These are phyloP conservation scores for Trachelus iudaicus DNA, from an alignment of 2,888 invertebrate species.

Conservation along the genomic window DNA sequence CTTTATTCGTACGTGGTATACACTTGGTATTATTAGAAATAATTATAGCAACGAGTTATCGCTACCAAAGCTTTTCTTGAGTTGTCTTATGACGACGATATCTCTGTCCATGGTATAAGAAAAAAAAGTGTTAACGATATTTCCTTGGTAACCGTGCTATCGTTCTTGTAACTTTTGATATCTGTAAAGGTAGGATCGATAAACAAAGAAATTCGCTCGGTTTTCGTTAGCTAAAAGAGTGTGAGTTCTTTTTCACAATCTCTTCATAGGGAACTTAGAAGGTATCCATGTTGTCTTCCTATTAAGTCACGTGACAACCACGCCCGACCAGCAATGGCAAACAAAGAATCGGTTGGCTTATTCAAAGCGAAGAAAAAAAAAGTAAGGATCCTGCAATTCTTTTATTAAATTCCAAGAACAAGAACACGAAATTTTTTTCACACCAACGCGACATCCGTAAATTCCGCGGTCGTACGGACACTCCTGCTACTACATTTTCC, in stretches of 20 bases:
- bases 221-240: neutral
- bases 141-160: neutral
- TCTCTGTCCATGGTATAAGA: neutral
- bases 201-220: neutral
- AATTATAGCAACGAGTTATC: neutral
- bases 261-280: neutral
- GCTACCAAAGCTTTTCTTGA: neutral
- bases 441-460: neutral
- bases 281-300: neutral
- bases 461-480: neutral
- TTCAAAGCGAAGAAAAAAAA: neutral
- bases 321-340: neutral
- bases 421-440: neutral
- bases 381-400: neutral
- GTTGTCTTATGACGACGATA: neutral
- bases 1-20: neutral
- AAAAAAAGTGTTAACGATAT: neutral
- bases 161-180: neutral
- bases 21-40: neutral
- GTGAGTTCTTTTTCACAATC: neutral
- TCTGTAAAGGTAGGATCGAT: neutral
- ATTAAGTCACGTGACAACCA: neutral
- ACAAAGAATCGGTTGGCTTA: neutral
- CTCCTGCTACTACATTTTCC: neutral
- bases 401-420: neutral